Percentiles rank a stretch among this genome's conserved stretches.
These are phyloP conservation scores for Sitodiplosis mosellana DNA, from an alignment of 1,140 invertebrate genomes.

Conservation along the genomic window DNA sequence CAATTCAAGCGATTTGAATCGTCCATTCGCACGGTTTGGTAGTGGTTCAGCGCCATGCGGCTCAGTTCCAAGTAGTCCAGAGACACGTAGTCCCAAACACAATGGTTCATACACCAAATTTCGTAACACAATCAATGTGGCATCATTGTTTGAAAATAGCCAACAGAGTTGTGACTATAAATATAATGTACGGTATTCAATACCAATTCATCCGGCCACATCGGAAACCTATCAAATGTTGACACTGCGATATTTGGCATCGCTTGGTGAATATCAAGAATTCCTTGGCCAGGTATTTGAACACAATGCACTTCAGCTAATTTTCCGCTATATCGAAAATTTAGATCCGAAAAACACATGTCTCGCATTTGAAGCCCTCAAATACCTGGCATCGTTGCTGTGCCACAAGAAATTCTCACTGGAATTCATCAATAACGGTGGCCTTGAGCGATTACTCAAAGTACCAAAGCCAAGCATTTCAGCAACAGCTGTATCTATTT, in stretches of 20 bases:
- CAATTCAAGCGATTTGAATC: not conserved
- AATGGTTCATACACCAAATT: slow-evolving; percentile 1
- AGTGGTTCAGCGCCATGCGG: not conserved
- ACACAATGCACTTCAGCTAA: slow-evolving; percentile 72
- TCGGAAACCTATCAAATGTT: slow-evolving; percentile 75
- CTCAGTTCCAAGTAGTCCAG: slow-evolving; percentile 1
- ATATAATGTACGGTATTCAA: slow-evolving; percentile 13
- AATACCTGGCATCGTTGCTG: slow-evolving; percentile 80
- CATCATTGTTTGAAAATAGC: slow-evolving; percentile 14
- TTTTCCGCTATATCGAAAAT: slow-evolving; percentile 80
- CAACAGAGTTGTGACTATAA: not conserved
- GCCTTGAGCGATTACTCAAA: slow-evolving; percentile 66
- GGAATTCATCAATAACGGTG: slow-evolving; percentile 76
- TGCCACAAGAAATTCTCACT: slow-evolving; percentile 97
- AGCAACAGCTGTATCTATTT: slow-evolving; percentile 83
- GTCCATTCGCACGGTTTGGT: not conserved
- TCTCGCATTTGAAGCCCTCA: slow-evolving; percentile 83
- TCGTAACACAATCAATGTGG: slow-evolving; percentile 17
- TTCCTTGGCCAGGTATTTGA: slow-evolving; percentile 83
- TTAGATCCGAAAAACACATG: slow-evolving; percentile 74
- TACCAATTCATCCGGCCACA: slow-evolving; percentile 75
- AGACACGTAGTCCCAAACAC: not conserved
- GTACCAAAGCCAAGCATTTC: slow-evolving; percentile 84
- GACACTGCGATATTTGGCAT: slow-evolving; percentile 79
- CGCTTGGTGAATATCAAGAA: slow-evolving; percentile 95